Evolutionary conservation across 2,888 invertebrate genomes (phyloP).

Genomic region (Heliconius ismenius): DNA sequence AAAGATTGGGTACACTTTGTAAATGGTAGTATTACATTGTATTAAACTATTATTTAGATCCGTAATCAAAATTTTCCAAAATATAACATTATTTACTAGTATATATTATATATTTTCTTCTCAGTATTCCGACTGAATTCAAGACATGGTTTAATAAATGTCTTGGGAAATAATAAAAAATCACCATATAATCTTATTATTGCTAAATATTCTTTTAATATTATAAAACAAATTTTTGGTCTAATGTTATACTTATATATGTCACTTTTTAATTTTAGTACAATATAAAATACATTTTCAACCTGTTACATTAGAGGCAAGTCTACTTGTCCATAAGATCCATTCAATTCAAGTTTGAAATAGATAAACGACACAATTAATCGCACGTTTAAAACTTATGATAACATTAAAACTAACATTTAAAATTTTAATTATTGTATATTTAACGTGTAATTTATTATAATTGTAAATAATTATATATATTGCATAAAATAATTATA

Average conservation of each 20-base stretch:
- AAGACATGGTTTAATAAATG: no score
- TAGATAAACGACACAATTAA: background rate
- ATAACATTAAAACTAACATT: background rate
- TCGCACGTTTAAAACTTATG: background rate
- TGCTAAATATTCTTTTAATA: background rate
- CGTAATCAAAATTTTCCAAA: no score
- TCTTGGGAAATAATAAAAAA: no score
- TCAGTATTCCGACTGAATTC: no score
- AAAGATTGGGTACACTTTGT: background rate
- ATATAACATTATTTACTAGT: no score
- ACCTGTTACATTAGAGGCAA: conserved; percentile 17
- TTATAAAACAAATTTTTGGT: background rate
- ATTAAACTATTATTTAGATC: no score
- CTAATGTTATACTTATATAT: background rate
- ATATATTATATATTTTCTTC: no score
- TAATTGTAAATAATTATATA: background rate
- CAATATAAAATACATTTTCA: background rate
- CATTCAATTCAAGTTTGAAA: conserved; percentile 6
- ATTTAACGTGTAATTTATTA: background rate
- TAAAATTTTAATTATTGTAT: background rate
- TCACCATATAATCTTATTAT: background rate
- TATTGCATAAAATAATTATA: background rate
- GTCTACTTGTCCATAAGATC: background rate
- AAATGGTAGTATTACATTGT: background rate
- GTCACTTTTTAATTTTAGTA: background rate